phyloP scores from a whole-genome alignment of 2,113 vertebrate genomes.

The Nerophis lumbriciformis region DNA sequence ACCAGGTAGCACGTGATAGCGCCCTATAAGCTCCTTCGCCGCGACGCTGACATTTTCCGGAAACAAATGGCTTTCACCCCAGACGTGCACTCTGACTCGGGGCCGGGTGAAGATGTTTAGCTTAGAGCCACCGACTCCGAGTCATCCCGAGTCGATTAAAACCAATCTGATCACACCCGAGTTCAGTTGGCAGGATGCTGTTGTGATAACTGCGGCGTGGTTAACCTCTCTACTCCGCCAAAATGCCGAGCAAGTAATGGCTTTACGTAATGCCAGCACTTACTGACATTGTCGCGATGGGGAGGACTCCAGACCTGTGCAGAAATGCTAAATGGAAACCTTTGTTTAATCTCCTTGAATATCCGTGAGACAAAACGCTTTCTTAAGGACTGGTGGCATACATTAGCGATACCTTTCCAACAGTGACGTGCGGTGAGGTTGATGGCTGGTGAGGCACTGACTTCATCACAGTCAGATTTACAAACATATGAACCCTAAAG shows the following conservation, averaged over 20 bases:
- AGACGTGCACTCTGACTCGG: constrained; percentile 70
- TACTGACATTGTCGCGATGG: constrained; percentile 69
- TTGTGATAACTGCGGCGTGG: constrained; percentile 71
- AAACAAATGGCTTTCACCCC: constrained; percentile 71
- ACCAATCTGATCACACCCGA: constrained; percentile 71
- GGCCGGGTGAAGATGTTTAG: constrained; percentile 64
- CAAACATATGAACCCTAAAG: too few relatives aligned
- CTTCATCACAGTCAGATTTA: too few relatives aligned
- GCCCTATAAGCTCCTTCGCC: constrained; percentile 59
- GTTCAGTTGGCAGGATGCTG: constrained; percentile 74
- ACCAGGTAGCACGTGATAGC: constrained; percentile 63
- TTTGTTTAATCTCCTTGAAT: constrained; percentile 49
- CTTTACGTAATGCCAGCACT: constrained; percentile 78
- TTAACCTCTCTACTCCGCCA: constrained; percentile 71
- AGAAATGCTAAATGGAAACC: constrained; percentile 63
- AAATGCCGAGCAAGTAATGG: constrained; percentile 78
- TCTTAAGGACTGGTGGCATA: constrained; percentile 17
- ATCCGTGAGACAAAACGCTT: constrained; percentile 33
- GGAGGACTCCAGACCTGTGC: constrained; percentile 55
- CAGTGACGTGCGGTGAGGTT: too few relatives aligned
- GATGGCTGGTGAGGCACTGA: too few relatives aligned
- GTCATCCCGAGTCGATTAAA: constrained; percentile 74
- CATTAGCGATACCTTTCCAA: constrained; percentile 4
- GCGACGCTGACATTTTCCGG: constrained; percentile 71
- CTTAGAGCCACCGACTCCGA: constrained; percentile 66